Evolutionary conservation across 2,888 invertebrate genomes (phyloP).

Genomic region (Xanthorhoe spadicearia): DNA sequence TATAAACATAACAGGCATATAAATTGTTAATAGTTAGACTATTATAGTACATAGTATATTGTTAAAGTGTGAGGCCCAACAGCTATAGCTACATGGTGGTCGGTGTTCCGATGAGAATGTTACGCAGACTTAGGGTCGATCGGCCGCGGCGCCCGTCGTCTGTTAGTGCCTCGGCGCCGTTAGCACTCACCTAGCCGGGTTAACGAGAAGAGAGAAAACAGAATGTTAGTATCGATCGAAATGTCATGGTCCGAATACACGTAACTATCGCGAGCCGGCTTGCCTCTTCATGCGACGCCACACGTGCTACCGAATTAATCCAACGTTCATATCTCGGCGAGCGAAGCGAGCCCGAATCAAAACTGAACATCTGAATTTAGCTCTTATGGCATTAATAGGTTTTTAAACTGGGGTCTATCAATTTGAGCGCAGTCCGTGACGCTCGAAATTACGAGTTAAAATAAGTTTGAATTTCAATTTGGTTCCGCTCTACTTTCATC

Average conservation of each 20-base stretch:
- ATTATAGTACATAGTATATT: slow-evolving; percentile 83
- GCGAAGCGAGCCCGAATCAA: slow-evolving; percentile 9
- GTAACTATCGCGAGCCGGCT: slow-evolving; percentile 71
- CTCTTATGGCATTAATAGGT: neutral
- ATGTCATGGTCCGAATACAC: slow-evolving; percentile 82
- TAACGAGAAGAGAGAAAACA: slow-evolving; percentile 89
- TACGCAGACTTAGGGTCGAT: slow-evolving; percentile 74
- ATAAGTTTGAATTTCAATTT: slow-evolving; percentile 14
- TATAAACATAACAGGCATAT: slow-evolving; percentile 85
- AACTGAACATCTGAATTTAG: neutral
- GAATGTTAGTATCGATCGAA: slow-evolving; percentile 87
- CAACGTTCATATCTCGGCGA: slow-evolving; percentile 7
- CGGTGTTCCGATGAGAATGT: slow-evolving; percentile 82
- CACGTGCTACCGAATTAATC: slow-evolving; percentile 14
- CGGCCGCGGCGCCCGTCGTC: slow-evolving; percentile 69
- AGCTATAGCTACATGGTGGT: slow-evolving; percentile 84
- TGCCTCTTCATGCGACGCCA: slow-evolving; percentile 68
- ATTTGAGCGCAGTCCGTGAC: neutral
- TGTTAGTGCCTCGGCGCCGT: slow-evolving; percentile 86
- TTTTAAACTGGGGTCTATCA: neutral
- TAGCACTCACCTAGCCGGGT: slow-evolving; percentile 93
- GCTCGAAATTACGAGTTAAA: slow-evolving; percentile 6
- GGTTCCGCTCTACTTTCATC: slow-evolving; percentile 14
- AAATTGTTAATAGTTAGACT: slow-evolving; percentile 85
- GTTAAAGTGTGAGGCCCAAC: slow-evolving; percentile 85